Evolutionary conservation across 2,797 vertebrate genomes (phyloP), one percentile per base, ranked within the genome.

Genomic region (Denticeps clupeoides): DNA sequence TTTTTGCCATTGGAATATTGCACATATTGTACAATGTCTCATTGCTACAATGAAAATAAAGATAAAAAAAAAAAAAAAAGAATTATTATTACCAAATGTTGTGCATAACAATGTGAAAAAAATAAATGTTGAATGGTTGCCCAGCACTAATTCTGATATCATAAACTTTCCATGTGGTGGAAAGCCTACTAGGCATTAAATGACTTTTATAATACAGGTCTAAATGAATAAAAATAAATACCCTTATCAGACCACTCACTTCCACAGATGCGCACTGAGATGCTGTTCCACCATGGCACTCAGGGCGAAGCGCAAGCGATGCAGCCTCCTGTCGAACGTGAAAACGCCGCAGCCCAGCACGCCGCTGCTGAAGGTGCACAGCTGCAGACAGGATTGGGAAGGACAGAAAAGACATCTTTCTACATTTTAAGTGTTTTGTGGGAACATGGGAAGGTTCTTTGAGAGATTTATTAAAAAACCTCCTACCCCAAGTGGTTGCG

Each of bases 281-380:
- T 90, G 87, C 40, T 71, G 72, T 64, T 91, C 86, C 76, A 93
- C 69, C 89, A 91, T 91, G 73, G 86, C 81, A 59, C 80, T 84
- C 48, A 92, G 75, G 4, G 89, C 90, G 3, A 87, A 83, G 51
- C 81, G 83, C 74, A 93, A 79, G 44, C 81, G 86, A 58, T 89
- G 83, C 53, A 89, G 78, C 53, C 87, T 80, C 10, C 87, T 82
- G 77, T 89, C 87, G 22, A 91, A 91, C 45, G 87, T 87, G 11
- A 89, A 89, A 56, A 88, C 82, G 52, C 83, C 85, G 1, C 86
- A 85, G 16, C 87, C 86, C 23, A 90, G 69, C 23, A 87, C 68
- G 51, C 79, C 87, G 53, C 87, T 89, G 58, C 90, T 89, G 8
- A 92, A 92, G 53, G 86, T 88, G 75, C 89, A 93, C 55, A 89